These are phyloP conservation scores for Coptodon bakossiorum DNA, from an alignment of 2,113 vertebrate genomes.

Conservation along the genomic window DNA sequence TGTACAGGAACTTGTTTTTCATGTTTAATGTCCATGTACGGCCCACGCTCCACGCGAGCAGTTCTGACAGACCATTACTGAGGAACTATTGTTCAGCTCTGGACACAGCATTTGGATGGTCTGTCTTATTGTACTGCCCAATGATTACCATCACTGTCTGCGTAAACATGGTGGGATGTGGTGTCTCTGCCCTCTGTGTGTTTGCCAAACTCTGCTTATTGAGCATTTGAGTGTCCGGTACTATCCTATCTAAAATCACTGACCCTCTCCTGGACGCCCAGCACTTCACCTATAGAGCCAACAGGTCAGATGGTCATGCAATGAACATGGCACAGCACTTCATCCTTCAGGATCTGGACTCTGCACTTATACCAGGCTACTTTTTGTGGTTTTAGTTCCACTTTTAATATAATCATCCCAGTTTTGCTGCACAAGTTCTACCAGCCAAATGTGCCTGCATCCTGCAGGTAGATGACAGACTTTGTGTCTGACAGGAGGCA, in stretches of 20 bases:
- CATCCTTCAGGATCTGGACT: neutral
- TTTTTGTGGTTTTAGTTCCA: neutral
- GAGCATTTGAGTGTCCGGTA: too few relatives aligned
- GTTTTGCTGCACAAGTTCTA: neutral
- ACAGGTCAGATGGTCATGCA: too few relatives aligned
- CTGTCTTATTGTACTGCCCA: neutral
- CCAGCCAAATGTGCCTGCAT: neutral
- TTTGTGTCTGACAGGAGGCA: neutral
- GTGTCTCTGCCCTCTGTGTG: too few relatives aligned
- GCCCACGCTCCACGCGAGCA: neutral
- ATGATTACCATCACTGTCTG: neutral
- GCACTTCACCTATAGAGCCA: too few relatives aligned
- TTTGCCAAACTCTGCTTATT: too few relatives aligned
- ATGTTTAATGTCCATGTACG: neutral
- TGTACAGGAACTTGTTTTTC: neutral
- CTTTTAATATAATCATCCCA: neutral
- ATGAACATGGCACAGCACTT: too few relatives aligned
- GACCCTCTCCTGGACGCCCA: too few relatives aligned
- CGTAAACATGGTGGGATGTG: too few relatives aligned
- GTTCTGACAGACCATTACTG: neutral
- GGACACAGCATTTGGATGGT: neutral
- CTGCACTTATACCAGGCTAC: neutral
- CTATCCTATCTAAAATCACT: too few relatives aligned
- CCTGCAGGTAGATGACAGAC: neutral
- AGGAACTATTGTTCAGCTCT: neutral